These are phyloP conservation scores for Platycheirus rosarum DNA, from an alignment of 2,888 invertebrate genomes.

Conservation along the genomic window DNA sequence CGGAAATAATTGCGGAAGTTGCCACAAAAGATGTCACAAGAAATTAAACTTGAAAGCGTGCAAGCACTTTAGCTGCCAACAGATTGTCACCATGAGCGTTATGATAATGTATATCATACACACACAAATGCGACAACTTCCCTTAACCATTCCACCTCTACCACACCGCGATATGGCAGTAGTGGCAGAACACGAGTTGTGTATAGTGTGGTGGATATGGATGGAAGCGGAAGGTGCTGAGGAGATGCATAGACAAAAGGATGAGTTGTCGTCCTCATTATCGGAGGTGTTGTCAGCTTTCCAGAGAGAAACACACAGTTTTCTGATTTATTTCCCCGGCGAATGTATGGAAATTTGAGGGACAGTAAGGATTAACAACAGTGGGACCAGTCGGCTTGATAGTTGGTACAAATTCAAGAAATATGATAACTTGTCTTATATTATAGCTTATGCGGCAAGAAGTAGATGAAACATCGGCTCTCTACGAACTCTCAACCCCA, in stretches of 20 bases:
- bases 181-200: not conserved
- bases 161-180: not conserved
- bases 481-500: too few species aligned
- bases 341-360: not conserved
- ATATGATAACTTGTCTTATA: too few species aligned
- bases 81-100: slow-evolving; percentile 65
- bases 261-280: slow-evolving; percentile 39
- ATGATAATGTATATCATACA: not conserved
- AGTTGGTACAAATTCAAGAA: not conserved
- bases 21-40: slow-evolving; percentile 71
- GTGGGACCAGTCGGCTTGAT: not conserved
- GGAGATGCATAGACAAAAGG: slow-evolving; percentile 61
- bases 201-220: not conserved
- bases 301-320: slow-evolving; percentile 17
- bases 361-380: not conserved
- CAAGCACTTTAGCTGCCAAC: slow-evolving; percentile 73
- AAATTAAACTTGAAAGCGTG: slow-evolving; percentile 73
- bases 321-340: slow-evolving; percentile 40
- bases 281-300: not conserved
- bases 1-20: slow-evolving; percentile 74
- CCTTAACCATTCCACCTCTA: not conserved
- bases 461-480: too few species aligned
- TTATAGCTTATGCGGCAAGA: too few species aligned
- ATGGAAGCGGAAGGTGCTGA: slow-evolving; percentile 36
- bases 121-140: not conserved